Percentiles rank a stretch among this genome's conserved stretches.
phyloP scores from a whole-genome alignment of 2,888 invertebrate genomes.

The Ophonus ardosiacus region DNA sequence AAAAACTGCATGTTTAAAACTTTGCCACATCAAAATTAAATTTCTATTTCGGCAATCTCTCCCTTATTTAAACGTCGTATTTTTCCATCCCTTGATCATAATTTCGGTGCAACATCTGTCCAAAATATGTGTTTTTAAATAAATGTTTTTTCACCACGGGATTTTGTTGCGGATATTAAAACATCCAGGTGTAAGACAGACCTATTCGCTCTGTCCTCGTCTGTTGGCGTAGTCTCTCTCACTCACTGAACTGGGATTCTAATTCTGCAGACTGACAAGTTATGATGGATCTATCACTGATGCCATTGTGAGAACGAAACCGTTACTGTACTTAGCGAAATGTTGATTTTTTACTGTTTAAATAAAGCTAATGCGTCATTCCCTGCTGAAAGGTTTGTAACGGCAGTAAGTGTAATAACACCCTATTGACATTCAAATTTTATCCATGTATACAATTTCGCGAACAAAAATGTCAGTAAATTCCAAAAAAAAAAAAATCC shows the following conservation, averaged over 20 bases:
- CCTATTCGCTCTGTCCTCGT: background rate
- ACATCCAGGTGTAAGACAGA: conserved; percentile 69
- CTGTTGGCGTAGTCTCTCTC: background rate
- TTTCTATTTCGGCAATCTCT: conserved; percentile 63
- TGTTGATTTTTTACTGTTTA: conserved; percentile 47
- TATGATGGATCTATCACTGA: conserved; percentile 72
- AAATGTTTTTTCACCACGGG: conserved; percentile 72
- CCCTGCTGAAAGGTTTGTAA: conserved; percentile 32
- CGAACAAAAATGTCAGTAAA: background rate
- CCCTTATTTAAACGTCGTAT: conserved; percentile 65
- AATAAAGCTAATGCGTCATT: conserved; percentile 37
- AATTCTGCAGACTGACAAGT: conserved; percentile 70
- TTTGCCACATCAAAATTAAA: conserved; percentile 61
- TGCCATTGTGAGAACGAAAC: conserved; percentile 60
- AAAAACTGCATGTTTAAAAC: conserved; percentile 1
- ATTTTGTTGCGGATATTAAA: conserved; percentile 70
- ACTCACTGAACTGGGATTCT: conserved; percentile 27
- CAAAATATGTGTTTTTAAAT: conserved; percentile 71
- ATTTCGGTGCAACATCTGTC: conserved; percentile 72
- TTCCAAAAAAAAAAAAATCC: background rate
- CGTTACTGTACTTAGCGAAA: conserved; percentile 40
- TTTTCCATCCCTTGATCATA: conserved; percentile 69
- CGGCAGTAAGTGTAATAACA: background rate
- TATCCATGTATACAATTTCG: background rate
- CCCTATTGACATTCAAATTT: background rate